Conservation (phyloP, 2,113 vertebrate species). For the Oxyura jamaicensis region DNA sequence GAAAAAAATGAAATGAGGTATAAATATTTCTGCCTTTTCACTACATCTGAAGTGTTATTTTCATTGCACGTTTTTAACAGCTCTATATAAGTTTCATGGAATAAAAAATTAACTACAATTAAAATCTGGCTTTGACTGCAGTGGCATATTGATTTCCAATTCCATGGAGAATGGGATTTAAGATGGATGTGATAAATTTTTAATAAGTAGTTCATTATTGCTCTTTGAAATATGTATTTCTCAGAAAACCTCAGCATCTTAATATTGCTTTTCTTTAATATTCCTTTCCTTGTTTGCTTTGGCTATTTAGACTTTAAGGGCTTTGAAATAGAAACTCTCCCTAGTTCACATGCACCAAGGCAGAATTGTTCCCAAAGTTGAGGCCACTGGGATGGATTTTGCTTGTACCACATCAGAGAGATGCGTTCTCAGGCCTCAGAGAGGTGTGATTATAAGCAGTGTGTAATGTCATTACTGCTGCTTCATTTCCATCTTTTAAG, state of each 20-base stretch:
- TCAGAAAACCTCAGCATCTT: neutral
- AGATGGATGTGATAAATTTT: constrained; percentile 5
- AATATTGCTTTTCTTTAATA: neutral
- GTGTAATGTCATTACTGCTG: neutral
- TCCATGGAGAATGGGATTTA: neutral
- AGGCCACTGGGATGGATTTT: neutral
- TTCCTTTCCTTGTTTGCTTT: neutral
- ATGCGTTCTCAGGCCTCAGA: neutral
- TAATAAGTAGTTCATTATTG: neutral
- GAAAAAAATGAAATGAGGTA: neutral
- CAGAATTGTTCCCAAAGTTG: neutral
- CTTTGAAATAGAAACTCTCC: neutral
- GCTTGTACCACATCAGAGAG: neutral
- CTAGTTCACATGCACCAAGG: neutral
- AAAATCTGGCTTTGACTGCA: neutral
- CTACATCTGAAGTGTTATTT: neutral
- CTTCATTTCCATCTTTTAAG: neutral
- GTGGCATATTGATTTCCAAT: neutral
- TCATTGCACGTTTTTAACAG: neutral
- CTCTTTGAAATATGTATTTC: neutral
- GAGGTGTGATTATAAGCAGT: neutral
- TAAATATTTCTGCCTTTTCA: neutral
- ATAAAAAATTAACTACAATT: neutral
- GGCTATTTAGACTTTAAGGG: neutral
- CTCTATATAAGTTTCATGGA: neutral